Evolutionary conservation across 2,888 invertebrate species (phyloP).

Genomic region (Tethea ocularis): DNA sequence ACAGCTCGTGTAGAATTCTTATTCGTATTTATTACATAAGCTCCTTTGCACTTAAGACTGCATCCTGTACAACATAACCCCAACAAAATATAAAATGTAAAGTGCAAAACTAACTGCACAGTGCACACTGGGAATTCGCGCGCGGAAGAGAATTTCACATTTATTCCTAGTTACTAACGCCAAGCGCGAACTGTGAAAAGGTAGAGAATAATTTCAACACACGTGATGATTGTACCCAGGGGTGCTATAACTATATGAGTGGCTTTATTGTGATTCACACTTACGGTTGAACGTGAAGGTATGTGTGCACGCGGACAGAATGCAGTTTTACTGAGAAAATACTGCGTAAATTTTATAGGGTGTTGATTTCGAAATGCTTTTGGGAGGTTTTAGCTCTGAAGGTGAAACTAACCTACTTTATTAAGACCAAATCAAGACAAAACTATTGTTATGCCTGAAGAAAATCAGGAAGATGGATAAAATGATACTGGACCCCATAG

Average conservation of each 20-base stretch:
- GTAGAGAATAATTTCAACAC: conserved; percentile 9
- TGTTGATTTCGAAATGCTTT: not conserved
- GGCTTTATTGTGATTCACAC: conserved; percentile 39
- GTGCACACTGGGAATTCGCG: conserved; percentile 20
- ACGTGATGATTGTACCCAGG: conserved; percentile 18
- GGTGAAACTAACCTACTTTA: too few relatives aligned
- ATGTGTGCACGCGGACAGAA: conserved; percentile 15
- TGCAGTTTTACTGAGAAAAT: conserved; percentile 28
- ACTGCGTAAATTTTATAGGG: not conserved
- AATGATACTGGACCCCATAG: too few relatives aligned
- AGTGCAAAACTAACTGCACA: conserved; percentile 10
- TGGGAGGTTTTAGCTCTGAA: not conserved
- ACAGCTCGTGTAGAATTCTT: not conserved
- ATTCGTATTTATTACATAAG: not conserved
- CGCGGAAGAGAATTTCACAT: conserved; percentile 31
- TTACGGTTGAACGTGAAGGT: conserved; percentile 6
- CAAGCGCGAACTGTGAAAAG: conserved; percentile 23
- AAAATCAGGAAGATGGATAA: too few relatives aligned
- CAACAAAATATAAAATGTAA: conserved; percentile 10
- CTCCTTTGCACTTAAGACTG: not conserved
- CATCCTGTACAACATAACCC: conserved; percentile 1
- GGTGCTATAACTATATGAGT: conserved; percentile 26
- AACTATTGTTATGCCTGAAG: too few relatives aligned
- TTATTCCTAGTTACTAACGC: conserved; percentile 30
- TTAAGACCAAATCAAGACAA: too few relatives aligned